A percentile compares a stretch with the other conserved stretches of the same genome.
Evolutionary conservation across 2,888 invertebrate species (phyloP).

Genomic region (Platycnemis pennipes): DNA sequence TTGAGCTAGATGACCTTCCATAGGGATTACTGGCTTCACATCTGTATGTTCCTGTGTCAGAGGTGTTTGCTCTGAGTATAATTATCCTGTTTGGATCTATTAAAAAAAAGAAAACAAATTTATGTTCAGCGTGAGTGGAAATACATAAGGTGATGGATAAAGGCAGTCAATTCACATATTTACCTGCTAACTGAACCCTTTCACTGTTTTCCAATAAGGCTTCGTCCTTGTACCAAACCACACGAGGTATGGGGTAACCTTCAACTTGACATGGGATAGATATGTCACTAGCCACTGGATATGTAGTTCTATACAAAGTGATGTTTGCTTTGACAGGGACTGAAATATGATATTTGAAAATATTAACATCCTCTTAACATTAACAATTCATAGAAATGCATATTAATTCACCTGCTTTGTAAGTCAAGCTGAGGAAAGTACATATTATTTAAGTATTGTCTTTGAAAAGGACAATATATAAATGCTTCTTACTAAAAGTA

Average conservation of each 20-base stretch:
- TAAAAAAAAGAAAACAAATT: constrained; percentile 72
- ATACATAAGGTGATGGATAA: neutral
- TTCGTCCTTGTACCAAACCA: constrained; percentile 91
- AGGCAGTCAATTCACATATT: constrained; percentile 69
- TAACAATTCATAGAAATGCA: neutral
- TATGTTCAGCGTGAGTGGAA: neutral
- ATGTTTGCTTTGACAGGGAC: constrained; percentile 87
- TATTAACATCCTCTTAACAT: neutral
- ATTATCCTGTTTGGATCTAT: constrained; percentile 86
- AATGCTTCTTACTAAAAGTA: neutral
- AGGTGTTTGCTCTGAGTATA: constrained; percentile 83
- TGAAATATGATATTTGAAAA: constrained; percentile 74
- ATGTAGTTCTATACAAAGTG: constrained; percentile 81
- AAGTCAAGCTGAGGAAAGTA: too few species aligned
- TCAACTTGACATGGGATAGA: constrained; percentile 88
- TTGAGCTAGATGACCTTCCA: constrained; percentile 84
- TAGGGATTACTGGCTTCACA: constrained; percentile 91
- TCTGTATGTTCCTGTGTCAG: constrained; percentile 90
- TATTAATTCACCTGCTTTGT: too few species aligned
- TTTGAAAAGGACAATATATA: too few species aligned
- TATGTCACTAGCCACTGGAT: constrained; percentile 85
- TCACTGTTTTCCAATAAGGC: constrained; percentile 81
- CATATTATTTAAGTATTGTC: too few species aligned
- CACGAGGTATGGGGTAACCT: constrained; percentile 88
- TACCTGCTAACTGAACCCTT: constrained; percentile 85